Percentiles rank a stretch among this genome's conserved stretches.
These are phyloP conservation scores for Enteromius viviparus DNA, from an alignment of 2,797 vertebrate genomes.

Conservation along the genomic window DNA sequence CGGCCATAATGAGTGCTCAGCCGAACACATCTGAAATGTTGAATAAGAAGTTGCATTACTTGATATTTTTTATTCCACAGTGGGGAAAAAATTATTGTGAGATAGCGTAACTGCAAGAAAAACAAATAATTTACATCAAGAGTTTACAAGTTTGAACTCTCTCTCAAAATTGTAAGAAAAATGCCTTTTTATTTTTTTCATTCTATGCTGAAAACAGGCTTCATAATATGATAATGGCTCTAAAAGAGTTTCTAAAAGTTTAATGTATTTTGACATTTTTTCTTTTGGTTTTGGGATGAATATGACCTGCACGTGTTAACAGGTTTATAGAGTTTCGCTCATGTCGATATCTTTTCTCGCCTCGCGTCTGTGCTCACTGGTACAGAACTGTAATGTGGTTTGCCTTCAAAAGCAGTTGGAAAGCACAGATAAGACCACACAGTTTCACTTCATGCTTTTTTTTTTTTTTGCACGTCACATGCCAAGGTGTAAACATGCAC, in stretches of 20 bases:
- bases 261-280: not conserved
- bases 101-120: too few relatives aligned
- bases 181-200: not conserved
- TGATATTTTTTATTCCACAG: not conserved
- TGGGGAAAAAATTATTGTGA: too few relatives aligned
- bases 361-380: not conserved
- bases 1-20: not conserved
- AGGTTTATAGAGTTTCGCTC: not conserved
- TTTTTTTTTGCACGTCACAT: not conserved
- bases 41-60: not conserved
- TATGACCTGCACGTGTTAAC: not conserved
- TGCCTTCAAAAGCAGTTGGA: constrained; percentile 66
- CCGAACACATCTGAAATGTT: not conserved
- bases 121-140: too few relatives aligned
- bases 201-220: not conserved
- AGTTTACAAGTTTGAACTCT: too few relatives aligned
- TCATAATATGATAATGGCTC: not conserved
- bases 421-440: constrained; percentile 70
- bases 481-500: constrained; percentile 36
- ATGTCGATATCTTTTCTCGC: not conserved
- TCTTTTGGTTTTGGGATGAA: not conserved
- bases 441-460: constrained; percentile 63
- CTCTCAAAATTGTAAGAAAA: not conserved
- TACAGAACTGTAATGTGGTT: constrained; percentile 47
- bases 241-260: not conserved